Conservation (phyloP, 2,888 invertebrate species). For the Microplitis manilae region DNA sequence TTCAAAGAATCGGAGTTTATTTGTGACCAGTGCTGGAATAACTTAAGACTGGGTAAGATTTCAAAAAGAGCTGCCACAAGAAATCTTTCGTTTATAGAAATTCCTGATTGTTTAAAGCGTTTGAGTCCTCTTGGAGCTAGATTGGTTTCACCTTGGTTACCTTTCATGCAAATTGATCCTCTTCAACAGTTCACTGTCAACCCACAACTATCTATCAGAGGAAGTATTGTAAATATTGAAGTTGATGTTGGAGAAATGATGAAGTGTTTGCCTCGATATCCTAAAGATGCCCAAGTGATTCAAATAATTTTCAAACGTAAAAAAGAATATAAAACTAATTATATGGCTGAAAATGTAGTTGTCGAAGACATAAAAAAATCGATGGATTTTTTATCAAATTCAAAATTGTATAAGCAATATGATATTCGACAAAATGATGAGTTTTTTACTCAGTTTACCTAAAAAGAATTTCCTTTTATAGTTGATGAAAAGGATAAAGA, state of each 20-base stretch:
- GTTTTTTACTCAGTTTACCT: neutral
- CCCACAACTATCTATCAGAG: too few species aligned
- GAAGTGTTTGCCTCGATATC: too few species aligned
- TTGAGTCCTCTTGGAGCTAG: neutral
- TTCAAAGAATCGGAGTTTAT: neutral
- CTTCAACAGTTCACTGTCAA: too few species aligned
- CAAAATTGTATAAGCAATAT: neutral
- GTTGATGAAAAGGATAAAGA: neutral
- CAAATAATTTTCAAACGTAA: too few species aligned
- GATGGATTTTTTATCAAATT: neutral
- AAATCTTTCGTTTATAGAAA: neutral
- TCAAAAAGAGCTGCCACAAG: neutral
- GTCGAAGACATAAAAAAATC: neutral
- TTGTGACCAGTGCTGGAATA: neutral
- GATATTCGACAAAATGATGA: neutral
- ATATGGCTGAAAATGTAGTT: neutral
- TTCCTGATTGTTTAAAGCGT: neutral
- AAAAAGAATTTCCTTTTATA: neutral
- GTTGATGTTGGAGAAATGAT: too few species aligned
- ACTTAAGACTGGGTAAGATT: neutral
- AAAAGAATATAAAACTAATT: too few species aligned
- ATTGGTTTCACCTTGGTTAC: neutral
- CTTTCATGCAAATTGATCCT: too few species aligned
- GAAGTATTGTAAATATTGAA: too few species aligned
- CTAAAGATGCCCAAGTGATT: too few species aligned